Conservation (phyloP, 2,888 invertebrate genomes). For the Charanyca ferruginea region DNA sequence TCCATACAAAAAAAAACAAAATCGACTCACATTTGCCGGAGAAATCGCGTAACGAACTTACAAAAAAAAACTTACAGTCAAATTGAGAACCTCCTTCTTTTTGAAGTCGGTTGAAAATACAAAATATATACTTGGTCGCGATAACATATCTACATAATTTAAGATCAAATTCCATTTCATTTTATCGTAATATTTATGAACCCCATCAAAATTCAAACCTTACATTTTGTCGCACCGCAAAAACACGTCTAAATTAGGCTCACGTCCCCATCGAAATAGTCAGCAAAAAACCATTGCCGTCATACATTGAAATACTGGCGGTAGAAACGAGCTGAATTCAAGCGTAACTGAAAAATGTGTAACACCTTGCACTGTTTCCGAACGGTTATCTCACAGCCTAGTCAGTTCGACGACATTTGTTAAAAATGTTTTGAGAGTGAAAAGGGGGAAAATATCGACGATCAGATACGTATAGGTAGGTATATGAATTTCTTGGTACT, state of each 20-base stretch:
- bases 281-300: constrained; percentile 76
- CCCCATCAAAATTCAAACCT: constrained; percentile 9
- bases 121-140: too few relatives aligned
- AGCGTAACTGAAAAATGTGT: constrained; percentile 84
- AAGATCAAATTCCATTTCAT: neutral
- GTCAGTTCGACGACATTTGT: constrained; percentile 67
- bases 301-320: constrained; percentile 76
- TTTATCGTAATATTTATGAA: neutral
- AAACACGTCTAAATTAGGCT: constrained; percentile 42
- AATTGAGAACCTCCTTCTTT: too few relatives aligned
- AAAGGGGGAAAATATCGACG: constrained; percentile 3
- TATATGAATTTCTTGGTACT: constrained; percentile 24
- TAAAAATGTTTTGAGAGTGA: constrained; percentile 58
- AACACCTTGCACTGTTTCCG: constrained; percentile 81
- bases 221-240: constrained; percentile 26
- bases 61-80: too few relatives aligned
- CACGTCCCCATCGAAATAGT: constrained; percentile 68
- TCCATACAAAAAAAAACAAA: too few relatives aligned
- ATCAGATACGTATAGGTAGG: constrained; percentile 20
- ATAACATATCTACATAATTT: neutral
- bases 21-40: too few relatives aligned
- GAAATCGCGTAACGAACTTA: too few relatives aligned
- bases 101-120: too few relatives aligned
- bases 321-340: constrained; percentile 77
- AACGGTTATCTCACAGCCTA: constrained; percentile 75